A percentile compares a stretch with the other conserved stretches of the same genome.
Conservation (phyloP, 2,888 invertebrate genomes). For the Monochamus alternatus region DNA sequence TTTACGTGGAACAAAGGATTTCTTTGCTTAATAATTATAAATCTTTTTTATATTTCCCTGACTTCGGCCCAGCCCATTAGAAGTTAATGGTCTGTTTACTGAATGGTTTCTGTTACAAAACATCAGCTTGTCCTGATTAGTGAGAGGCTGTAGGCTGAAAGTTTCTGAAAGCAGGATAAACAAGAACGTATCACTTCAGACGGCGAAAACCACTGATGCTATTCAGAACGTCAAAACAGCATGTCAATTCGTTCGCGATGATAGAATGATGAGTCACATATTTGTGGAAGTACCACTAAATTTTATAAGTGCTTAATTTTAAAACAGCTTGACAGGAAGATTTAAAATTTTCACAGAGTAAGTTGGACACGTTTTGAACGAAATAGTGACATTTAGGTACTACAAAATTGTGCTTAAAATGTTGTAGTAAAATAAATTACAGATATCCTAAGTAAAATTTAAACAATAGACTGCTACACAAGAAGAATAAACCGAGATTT, state of each 20-base stretch:
- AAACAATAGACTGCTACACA: too few relatives aligned
- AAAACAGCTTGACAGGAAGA: too few relatives aligned
- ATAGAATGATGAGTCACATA: background rate
- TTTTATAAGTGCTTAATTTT: too few relatives aligned
- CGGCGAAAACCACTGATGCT: background rate
- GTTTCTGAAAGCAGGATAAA: conserved; percentile 21
- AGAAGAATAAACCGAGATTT: too few relatives aligned
- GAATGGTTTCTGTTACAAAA: conserved; percentile 58
- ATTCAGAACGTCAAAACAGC: conserved; percentile 3
- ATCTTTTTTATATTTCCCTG: conserved; percentile 54
- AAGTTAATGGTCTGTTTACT: conserved; percentile 59
- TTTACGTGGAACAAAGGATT: conserved; percentile 16
- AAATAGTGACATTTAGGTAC: too few relatives aligned
- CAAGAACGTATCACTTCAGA: conserved; percentile 14
- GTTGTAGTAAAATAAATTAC: too few relatives aligned
- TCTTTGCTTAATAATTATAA: conserved; percentile 47
- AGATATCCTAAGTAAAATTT: too few relatives aligned
- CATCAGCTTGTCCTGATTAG: conserved; percentile 42
- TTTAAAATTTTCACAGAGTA: too few relatives aligned
- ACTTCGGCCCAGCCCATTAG: conserved; percentile 55
- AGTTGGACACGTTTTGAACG: too few relatives aligned
- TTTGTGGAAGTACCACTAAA: too few relatives aligned
- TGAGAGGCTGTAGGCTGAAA: conserved; percentile 6
- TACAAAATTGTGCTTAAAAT: too few relatives aligned
- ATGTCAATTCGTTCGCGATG: background rate